Evolutionary conservation across 2,888 invertebrate genomes (phyloP).

Genomic region (Dryococelus australis): DNA sequence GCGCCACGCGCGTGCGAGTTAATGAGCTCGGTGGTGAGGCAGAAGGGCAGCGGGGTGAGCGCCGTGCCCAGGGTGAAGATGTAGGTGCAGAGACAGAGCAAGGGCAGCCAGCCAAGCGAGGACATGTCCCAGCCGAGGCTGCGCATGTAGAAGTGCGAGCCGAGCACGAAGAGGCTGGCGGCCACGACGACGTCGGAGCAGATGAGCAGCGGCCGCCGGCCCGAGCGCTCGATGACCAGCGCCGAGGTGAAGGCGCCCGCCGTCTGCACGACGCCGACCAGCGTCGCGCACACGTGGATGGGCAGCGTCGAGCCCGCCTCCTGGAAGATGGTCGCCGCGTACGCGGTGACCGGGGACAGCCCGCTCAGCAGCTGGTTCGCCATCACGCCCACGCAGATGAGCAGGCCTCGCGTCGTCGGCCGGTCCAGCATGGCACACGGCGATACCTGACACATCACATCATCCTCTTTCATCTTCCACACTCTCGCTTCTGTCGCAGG

Average conservation of each 20-base stretch:
- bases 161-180: not conserved
- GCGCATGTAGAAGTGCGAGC: constrained; percentile 36
- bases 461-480: no score
- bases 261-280: not conserved
- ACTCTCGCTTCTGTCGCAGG: no score
- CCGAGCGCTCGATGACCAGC: not conserved
- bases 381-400: not conserved
- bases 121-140: constrained; percentile 43
- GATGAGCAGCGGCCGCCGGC: not conserved
- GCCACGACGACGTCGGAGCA: not conserved
- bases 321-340: not conserved
- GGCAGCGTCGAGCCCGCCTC: constrained; percentile 3
- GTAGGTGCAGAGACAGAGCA: constrained; percentile 35
- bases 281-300: not conserved
- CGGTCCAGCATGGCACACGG: not conserved
- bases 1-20: not conserved
- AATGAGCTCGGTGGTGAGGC: not conserved
- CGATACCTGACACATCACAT: not conserved
- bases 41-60: not conserved
- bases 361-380: not conserved
- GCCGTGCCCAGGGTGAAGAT: not conserved
- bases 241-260: not conserved
- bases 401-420: not conserved
- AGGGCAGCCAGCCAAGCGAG: constrained; percentile 33
- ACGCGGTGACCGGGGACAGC: not conserved